Conservation (phyloP, 1,140 invertebrate genomes). For the Riptortus pedestris region DNA sequence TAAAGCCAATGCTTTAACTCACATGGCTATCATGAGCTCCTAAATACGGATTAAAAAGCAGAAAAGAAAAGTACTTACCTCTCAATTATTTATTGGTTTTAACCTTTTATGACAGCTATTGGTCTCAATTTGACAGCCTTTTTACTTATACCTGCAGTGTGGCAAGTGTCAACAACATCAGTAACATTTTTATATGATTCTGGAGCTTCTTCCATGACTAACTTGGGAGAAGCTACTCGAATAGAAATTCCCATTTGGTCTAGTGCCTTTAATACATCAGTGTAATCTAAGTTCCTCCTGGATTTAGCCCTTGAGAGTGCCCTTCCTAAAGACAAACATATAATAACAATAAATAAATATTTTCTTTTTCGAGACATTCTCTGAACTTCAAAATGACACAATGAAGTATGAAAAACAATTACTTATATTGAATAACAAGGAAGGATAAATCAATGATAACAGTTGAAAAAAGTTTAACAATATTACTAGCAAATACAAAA, state of each 20-base stretch:
- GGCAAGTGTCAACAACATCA: slow-evolving; percentile 98
- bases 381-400: no score
- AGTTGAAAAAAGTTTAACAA: no score
- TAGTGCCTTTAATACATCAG: slow-evolving; percentile 66
- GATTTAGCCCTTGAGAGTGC: slow-evolving; percentile 96
- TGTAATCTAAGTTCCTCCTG: slow-evolving; percentile 87
- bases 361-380: no score
- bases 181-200: slow-evolving; percentile 99
- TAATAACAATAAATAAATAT: slow-evolving; percentile 1
- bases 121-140: slow-evolving; percentile 95
- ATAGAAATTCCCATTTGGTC: slow-evolving; percentile 91
- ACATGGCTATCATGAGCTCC: no score
- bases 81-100: no score
- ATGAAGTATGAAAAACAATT: no score
- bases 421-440: no score
- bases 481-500: no score
- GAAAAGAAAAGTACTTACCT: no score
- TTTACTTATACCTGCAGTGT: slow-evolving; percentile 92
- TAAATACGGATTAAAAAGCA: no score
- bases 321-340: slow-evolving; percentile 52
- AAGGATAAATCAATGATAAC: no score
- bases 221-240: slow-evolving; percentile 94
- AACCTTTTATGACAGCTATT: slow-evolving; percentile 98
- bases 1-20: no score
- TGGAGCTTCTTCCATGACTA: slow-evolving; percentile 99